Conservation (phyloP, 2,797 vertebrate genomes). For the Xerus rutilus region DNA sequence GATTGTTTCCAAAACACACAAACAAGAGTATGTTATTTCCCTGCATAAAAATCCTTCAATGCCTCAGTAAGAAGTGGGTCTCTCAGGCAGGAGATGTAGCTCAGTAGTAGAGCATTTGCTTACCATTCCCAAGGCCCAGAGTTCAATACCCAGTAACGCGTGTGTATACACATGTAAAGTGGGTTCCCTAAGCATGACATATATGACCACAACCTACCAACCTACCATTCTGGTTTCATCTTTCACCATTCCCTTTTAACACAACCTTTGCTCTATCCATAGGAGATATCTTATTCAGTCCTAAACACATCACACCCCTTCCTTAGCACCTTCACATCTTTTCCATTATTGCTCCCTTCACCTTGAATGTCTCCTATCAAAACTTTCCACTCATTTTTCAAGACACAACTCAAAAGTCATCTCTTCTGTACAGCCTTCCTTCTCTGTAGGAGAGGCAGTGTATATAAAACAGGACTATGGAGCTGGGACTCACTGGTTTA, state of each 20-base stretch:
- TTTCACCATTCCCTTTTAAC: conserved; percentile 19
- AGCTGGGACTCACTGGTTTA: background rate
- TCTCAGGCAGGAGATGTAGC: too few relatives aligned
- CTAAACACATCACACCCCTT: background rate
- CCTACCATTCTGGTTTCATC: background rate
- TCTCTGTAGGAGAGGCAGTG: background rate
- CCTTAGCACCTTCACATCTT: background rate
- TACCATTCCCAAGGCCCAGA: background rate
- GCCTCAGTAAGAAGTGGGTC: background rate
- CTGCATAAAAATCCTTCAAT: background rate
- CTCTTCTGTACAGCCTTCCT: background rate
- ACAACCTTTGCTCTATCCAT: background rate
- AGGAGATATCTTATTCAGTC: background rate
- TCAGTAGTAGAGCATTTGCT: background rate
- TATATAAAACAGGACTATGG: background rate
- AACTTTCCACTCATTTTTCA: conserved; percentile 40
- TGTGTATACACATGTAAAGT: background rate
- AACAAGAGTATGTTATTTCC: background rate
- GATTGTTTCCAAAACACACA: conserved; percentile 43
- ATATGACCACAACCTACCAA: background rate
- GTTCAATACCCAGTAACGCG: background rate
- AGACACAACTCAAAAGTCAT: conserved; percentile 54
- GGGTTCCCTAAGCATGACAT: background rate
- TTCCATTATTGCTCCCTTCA: conserved; percentile 26
- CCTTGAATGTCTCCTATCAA: background rate